Evolutionary conservation across 2,797 vertebrate genomes (phyloP), one percentile per base, ranked within the genome.

Genomic region (Macrochelys suwanniensis): DNA sequence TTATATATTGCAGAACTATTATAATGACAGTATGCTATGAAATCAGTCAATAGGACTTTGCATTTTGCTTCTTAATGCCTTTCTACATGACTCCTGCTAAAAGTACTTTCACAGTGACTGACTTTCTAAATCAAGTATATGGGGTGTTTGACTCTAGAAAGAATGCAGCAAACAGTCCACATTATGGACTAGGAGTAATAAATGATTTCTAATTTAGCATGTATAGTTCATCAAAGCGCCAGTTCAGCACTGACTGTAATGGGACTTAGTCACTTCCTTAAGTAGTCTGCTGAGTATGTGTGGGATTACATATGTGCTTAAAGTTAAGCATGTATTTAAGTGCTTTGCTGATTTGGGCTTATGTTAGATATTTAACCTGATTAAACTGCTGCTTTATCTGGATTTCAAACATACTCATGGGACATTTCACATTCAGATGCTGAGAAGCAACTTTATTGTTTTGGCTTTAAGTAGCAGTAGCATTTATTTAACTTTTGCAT

Each of bases 51-150:
- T 49, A 88, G 90, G 87, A 4, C 78, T 15, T 3, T 47, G 78
- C 76, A 42, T 31, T 56, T 49, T 90, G 4, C 33, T 49, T 95
- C 84, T 21, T 89, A 78, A 26, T 79, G 79, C n/a, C 84, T 91
- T 57, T 76, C 37, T 6, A 0, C 23, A 4, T 5, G 78, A 26
- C 28, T 51, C 49, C 81, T 91, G 65, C 77, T 82, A 28, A 78
- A 88, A 76, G 5, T 49, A 92, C 6, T 78, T 25, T 3, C 5
- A 2, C n/a, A 89, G 83, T 0, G 0, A 87, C 13, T 0, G 0
- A 79, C 71, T 93, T 91, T 84, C 80, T 88, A 78, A 95, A 71
- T 33, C 71, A 49, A 92, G 84, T 94, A 42, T 93, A n/a, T 37
- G 54, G 23, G 19, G 6, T n/a, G 28, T 51, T 80, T 37, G 49